Evolutionary conservation across 2,113 vertebrate genomes (phyloP).

Genomic region (Odontophorus gujanensis): DNA sequence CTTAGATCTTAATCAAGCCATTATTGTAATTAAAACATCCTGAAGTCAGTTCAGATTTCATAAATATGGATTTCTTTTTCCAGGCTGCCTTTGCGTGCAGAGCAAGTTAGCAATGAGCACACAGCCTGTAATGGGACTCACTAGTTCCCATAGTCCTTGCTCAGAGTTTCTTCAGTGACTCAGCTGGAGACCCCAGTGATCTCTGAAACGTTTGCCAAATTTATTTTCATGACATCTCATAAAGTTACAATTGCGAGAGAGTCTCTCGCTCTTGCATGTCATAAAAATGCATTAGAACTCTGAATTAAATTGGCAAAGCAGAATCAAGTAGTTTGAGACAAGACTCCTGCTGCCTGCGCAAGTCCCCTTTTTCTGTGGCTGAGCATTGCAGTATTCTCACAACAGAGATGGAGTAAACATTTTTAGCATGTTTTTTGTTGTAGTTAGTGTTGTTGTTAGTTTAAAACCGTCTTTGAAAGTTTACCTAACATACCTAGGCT

Average conservation of each 20-base stretch:
- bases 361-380: neutral
- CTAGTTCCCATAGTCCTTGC: conserved; percentile 36
- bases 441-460: neutral
- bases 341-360: neutral
- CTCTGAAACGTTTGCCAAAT: neutral
- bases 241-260: neutral
- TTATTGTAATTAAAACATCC: conserved; percentile 67
- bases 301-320: neutral
- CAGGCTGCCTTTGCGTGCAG: neutral
- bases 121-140: neutral
- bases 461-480: neutral
- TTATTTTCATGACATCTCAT: neutral
- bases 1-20: conserved; percentile 56
- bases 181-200: neutral
- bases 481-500: neutral
- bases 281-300: neutral
- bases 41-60: conserved; percentile 49
- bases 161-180: neutral
- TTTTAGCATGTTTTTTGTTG: neutral
- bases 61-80: conserved; percentile 18
- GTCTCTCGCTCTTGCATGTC: neutral
- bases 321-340: neutral
- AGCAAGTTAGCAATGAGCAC: conserved; percentile 19
- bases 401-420: neutral
- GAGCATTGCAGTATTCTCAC: neutral